These are phyloP conservation scores for Erebia ligea DNA, from an alignment of 2,888 invertebrate genomes.

Conservation along the genomic window DNA sequence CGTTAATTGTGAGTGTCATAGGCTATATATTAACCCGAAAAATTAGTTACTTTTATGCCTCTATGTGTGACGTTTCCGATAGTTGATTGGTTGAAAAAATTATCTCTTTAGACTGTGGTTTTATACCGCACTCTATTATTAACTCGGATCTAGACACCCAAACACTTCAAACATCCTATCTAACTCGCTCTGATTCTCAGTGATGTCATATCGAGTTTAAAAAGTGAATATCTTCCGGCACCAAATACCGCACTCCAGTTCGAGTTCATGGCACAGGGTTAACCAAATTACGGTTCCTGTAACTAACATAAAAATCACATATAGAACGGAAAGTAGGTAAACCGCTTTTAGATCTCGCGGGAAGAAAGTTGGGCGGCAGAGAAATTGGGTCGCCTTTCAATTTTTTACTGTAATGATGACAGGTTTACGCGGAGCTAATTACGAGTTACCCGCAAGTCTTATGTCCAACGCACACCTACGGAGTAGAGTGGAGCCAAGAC, in stretches of 20 bases:
- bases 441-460: not conserved
- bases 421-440: conserved; percentile 12
- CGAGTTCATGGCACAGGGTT: conserved; percentile 74
- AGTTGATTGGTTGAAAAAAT: too few relatives aligned
- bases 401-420: conserved; percentile 9
- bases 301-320: conserved; percentile 10
- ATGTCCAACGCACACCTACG: too few relatives aligned
- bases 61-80: too few relatives aligned
- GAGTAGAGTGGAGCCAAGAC: too few relatives aligned
- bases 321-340: conserved; percentile 19
- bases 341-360: conserved; percentile 1
- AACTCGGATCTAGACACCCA: too few relatives aligned
- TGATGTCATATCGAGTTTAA: conserved; percentile 28
- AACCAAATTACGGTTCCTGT: conserved; percentile 36
- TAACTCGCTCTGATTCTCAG: conserved; percentile 8
- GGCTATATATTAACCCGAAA: too few relatives aligned
- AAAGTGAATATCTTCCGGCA: conserved; percentile 40
- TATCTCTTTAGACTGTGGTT: too few relatives aligned
- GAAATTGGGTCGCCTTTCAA: conserved; percentile 13
- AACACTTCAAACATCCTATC: too few relatives aligned
- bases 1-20: too few relatives aligned
- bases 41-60: too few relatives aligned
- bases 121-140: too few relatives aligned
- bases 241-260: conserved; percentile 57
- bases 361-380: not conserved